phyloP scores from a whole-genome alignment of 35 echinoderm and acorn worm genomes.

The Amphiura filiformis region DNA sequence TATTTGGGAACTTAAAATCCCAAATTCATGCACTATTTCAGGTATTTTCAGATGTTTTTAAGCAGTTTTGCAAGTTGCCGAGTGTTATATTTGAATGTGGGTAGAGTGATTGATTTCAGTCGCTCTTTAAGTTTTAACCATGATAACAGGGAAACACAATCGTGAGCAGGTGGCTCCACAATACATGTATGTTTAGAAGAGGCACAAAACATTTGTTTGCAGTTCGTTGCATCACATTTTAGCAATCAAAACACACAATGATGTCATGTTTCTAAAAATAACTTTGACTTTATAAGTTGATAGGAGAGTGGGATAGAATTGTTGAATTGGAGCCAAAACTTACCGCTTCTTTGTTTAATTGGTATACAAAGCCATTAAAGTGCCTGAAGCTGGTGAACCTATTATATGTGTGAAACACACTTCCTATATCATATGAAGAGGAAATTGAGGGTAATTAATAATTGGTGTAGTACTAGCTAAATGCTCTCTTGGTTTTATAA shows the following conservation, averaged over 20 bases:
- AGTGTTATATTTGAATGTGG: no score
- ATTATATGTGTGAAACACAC: neutral
- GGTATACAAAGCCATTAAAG: neutral
- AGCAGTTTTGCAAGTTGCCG: no score
- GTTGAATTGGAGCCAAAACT: neutral
- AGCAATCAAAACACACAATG: neutral
- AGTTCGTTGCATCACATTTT: neutral
- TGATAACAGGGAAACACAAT: no score
- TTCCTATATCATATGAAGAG: neutral
- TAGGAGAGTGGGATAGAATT: neutral
- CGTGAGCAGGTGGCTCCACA: no score
- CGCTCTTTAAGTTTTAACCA: no score
- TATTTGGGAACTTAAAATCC: no score
- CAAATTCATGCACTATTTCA: no score
- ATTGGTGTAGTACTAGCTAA: neutral
- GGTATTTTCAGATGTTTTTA: no score
- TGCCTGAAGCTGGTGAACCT: neutral
- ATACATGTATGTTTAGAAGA: no score
- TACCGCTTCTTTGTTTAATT: neutral
- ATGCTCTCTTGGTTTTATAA: neutral
- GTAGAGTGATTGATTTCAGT: no score
- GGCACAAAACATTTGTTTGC: no score
- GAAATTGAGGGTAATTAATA: neutral
- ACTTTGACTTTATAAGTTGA: neutral
- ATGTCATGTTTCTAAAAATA: conserved; percentile 12